A percentile compares a stretch with the other conserved stretches of the same genome.
phyloP scores from a whole-genome alignment of 2,888 invertebrate genomes.

The Ormia ochracea region DNA sequence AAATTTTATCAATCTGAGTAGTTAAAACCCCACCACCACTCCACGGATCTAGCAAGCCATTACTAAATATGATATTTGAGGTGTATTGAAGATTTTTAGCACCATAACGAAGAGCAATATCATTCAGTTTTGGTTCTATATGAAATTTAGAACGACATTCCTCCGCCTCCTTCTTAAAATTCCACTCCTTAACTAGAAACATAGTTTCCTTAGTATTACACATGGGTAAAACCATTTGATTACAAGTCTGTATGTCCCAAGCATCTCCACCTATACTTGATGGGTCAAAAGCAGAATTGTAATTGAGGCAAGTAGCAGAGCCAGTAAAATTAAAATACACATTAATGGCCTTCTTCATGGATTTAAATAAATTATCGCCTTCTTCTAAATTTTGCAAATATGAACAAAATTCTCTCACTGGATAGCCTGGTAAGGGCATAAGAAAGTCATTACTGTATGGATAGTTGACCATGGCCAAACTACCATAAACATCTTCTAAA shows the following conservation, averaged over 20 bases:
- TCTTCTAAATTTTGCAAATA: conserved; percentile 73
- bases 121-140: conserved; percentile 82
- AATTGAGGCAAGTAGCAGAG: conserved; percentile 82
- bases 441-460: conserved; percentile 92
- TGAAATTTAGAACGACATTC: conserved; percentile 84
- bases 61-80: conserved; percentile 86
- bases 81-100: conserved; percentile 82
- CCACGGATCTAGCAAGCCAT: conserved; percentile 93
- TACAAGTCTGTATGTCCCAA: conserved; percentile 94
- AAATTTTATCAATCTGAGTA: conserved; percentile 81
- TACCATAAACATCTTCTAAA: conserved; percentile 84
- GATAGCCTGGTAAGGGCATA: conserved; percentile 88
- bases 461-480: conserved; percentile 96
- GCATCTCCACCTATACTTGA: conserved; percentile 81
- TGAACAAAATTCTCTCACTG: conserved; percentile 83
- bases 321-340: conserved; percentile 91
- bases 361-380: conserved; percentile 72
- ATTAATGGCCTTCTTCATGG: conserved; percentile 83
- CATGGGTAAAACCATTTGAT: conserved; percentile 98
- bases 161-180: conserved; percentile 81
- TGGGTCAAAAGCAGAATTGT: conserved; percentile 79
- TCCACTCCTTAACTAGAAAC: conserved; percentile 88
- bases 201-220: conserved; percentile 89
- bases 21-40: conserved; percentile 88
- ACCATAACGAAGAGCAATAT: conserved; percentile 87